A percentile compares a stretch with the other conserved stretches of the same genome.
Evolutionary conservation across 2,888 invertebrate genomes (phyloP).

Genomic region (Polyommatus icarus): DNA sequence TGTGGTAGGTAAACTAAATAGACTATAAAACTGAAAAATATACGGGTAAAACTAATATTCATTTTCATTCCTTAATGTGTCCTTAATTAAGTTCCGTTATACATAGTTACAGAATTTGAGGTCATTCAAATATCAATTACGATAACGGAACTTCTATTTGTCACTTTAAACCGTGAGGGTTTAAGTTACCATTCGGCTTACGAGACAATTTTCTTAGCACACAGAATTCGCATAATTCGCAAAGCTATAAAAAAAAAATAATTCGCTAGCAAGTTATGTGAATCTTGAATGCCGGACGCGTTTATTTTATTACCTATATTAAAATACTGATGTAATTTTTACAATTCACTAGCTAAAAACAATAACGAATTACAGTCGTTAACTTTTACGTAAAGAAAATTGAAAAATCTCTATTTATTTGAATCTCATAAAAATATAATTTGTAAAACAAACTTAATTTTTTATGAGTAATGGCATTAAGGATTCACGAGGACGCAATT

Average conservation of each 20-base stretch:
- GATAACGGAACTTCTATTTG: no score
- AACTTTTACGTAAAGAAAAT: background rate
- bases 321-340: slow-evolving; percentile 55
- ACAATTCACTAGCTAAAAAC: slow-evolving; percentile 44
- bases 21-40: background rate
- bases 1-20: background rate
- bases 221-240: slow-evolving; percentile 65
- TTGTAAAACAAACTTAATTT: slow-evolving; percentile 2
- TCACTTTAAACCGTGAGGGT: no score
- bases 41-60: background rate
- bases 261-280: slow-evolving; percentile 59
- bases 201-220: background rate
- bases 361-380: background rate
- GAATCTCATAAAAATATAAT: slow-evolving; percentile 40
- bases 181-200: background rate
- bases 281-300: slow-evolving; percentile 75
- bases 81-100: no score
- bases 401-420: slow-evolving; percentile 30
- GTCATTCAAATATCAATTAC: no score
- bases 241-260: slow-evolving; percentile 49
- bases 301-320: slow-evolving; percentile 48
- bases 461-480: slow-evolving; percentile 58
- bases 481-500: slow-evolving; percentile 78
- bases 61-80: no score
- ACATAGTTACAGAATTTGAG: no score